Evolutionary conservation across 2,888 invertebrate genomes (phyloP).

Genomic region (Cantharis flavilabris): DNA sequence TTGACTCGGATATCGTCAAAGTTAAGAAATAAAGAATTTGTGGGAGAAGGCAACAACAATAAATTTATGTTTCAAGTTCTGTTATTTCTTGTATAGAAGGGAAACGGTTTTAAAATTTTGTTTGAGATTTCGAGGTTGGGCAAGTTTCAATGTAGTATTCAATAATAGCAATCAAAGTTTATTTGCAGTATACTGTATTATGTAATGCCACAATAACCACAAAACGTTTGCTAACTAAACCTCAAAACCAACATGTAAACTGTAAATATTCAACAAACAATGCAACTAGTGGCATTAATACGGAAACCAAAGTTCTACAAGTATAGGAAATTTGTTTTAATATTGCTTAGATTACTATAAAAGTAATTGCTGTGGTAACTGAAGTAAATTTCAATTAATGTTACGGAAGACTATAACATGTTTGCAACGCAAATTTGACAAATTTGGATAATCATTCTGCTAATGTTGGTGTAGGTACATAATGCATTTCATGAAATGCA

Average conservation of each 20-base stretch:
- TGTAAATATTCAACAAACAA: constrained; percentile 19
- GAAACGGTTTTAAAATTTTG: neutral
- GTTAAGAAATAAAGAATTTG: constrained; percentile 6
- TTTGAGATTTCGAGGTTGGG: neutral
- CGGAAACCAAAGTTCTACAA: neutral
- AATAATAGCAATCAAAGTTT: constrained; percentile 18
- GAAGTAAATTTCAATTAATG: neutral
- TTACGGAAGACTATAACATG: neutral
- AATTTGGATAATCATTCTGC: neutral
- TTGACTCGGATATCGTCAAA: constrained; percentile 26
- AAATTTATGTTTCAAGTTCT: neutral
- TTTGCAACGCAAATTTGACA: neutral
- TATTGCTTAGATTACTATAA: neutral
- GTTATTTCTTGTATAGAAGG: neutral
- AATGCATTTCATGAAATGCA: neutral
- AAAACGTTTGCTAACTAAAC: constrained; percentile 23
- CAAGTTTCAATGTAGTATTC: constrained; percentile 7
- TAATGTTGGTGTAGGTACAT: neutral
- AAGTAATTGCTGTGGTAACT: neutral
- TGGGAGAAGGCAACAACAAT: neutral
- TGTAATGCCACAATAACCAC: constrained; percentile 21
- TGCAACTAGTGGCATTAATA: constrained; percentile 11
- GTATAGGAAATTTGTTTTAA: neutral
- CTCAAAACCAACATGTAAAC: constrained; percentile 25
- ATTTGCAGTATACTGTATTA: constrained; percentile 19